Conservation (phyloP, 2,113 vertebrate genomes). For the Sapajus apella region DNA sequence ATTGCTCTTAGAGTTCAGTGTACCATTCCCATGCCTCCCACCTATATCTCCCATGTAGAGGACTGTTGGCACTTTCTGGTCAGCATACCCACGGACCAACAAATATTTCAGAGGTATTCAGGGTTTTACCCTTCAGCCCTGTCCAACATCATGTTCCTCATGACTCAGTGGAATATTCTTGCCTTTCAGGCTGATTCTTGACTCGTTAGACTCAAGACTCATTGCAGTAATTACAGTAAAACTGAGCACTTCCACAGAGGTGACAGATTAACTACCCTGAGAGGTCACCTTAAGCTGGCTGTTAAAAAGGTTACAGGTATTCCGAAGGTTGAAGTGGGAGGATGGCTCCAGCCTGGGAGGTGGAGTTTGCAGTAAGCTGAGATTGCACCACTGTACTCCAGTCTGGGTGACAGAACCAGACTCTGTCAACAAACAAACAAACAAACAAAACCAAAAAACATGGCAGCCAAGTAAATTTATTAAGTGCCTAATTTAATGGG, state of each 20-base stretch:
- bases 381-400: no score
- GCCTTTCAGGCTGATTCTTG: neutral
- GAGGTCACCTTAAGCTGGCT: neutral
- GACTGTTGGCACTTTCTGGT: neutral
- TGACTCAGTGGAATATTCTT: neutral
- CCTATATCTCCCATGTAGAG: neutral
- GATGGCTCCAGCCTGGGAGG: no score
- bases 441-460: neutral
- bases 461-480: neutral
- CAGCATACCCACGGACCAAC: neutral
- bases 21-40: neutral
- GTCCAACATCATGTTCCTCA: neutral
- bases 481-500: slow-evolving; percentile 19
- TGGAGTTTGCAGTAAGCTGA: no score
- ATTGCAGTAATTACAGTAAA: neutral
- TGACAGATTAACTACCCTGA: neutral
- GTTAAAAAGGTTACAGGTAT: neutral
- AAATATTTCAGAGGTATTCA: neutral
- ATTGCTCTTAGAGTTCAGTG: neutral
- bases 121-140: neutral
- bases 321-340: no score
- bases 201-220: neutral
- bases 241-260: neutral
- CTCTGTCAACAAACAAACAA: slow-evolving; percentile 3
- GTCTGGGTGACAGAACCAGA: no score